Base-by-base conservation (phyloP, 2,888 invertebrate genomes). In the Leuctra nigra region DNA sequence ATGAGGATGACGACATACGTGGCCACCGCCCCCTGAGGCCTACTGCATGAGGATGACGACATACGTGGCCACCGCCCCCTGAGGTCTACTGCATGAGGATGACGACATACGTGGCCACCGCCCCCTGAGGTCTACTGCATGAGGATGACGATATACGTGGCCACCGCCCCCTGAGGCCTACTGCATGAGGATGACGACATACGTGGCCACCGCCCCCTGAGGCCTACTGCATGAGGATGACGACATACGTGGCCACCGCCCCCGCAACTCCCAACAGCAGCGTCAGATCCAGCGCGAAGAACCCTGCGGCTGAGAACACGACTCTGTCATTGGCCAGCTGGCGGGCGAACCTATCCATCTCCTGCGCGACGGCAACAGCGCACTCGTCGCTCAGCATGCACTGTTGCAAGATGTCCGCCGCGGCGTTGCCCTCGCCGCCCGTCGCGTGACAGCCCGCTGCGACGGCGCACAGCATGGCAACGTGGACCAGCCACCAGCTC, bases 161-260 rank as follows among this genome's bases (percentile, higher is more conserved):
- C n/a, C n/a, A n/a, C n/a, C n/a, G n/a, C n/a, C n/a, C n/a, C n/a
- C n/a, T n/a, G n/a, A n/a, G n/a, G n/a, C n/a, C n/a, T n/a, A n/a
- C n/a, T n/a, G n/a, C n/a, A n/a, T n/a, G n/a, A n/a, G n/a, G n/a
- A n/a, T n/a, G n/a, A n/a, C n/a, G n/a, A n/a, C n/a, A n/a, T n/a
- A n/a, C n/a, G n/a, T n/a, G n/a, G n/a, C n/a, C n/a, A n/a, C n/a
- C n/a, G n/a, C n/a, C n/a, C n/a, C n/a, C n/a, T n/a, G n/a, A n/a
- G n/a, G n/a, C n/a, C n/a, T n/a, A 41, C 23, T 44, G 44, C 44
- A 44, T 4, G 22, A 44, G n/a, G 4, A 44, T 44, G n/a, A 44
- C 23, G 44, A 23, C n/a, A 20, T 44, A 44, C 1, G 44, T 44
- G 13, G 44, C 23, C 1, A 23, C 44, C n/a, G 44, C 23, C 11